Evolutionary conservation across 2,888 invertebrate species (phyloP), one percentile per base, ranked within the genome.

Genomic region (Hemaris fuciformis): DNA sequence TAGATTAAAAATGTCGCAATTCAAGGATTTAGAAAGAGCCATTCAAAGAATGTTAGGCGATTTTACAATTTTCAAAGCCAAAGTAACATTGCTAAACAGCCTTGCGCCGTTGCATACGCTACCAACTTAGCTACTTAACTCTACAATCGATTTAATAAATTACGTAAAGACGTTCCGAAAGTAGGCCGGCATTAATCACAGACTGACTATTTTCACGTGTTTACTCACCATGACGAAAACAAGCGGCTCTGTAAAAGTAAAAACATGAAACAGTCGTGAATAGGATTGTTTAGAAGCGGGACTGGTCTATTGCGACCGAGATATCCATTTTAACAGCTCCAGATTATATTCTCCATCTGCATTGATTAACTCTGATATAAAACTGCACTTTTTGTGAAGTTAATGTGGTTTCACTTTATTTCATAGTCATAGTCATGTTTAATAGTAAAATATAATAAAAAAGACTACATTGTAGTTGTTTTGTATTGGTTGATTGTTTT

Each of bases 81-180:
- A 27, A 31, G 31, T 53, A 53, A 53, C 53, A 53, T 53, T 53
- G 53, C 53, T 53, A 53, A 53, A 53, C 31, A 53, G 31, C 53
- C 53, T 53, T 53, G 53, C 31, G 57, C 45, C 68, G 64, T 65
- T 65, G 75, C 71, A 74, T 72, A 23, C 38, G 34, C 38, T 38
- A 41, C 22, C 38, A 57, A 57, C 25, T 60, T 48, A 46, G 63
- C 62, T 65, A 57, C 59, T 64, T 65, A 70, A 63, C 67, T 66
- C 69, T 71, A 69, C 71, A 75, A 79, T 78, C 76, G 74, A 79
- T 80, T 79, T 73, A 72, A 76, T 72, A 71, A 75, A 79, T 83
- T 83, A 81, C 83, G 78, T 78, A 81, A 83, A 79, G 68, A 74
- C 61, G 73, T 70, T 73, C 69, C 70, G 67, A 77, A 83, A 83